phyloP scores from a whole-genome alignment of 1,140 invertebrate species.

The Bombus cullumanus region DNA sequence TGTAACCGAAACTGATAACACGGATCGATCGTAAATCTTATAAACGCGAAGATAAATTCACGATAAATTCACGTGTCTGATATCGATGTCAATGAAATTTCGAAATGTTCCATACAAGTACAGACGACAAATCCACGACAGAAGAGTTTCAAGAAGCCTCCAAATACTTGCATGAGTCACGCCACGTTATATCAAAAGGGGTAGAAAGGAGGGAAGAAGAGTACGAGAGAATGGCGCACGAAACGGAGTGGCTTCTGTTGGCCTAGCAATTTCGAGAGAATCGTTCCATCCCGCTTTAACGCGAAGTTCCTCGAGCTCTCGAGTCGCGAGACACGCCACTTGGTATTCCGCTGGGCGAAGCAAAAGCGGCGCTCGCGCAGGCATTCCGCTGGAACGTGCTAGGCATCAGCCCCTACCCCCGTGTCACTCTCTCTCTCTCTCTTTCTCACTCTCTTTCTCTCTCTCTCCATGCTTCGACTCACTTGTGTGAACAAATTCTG shows the following conservation, averaged over 20 bases:
- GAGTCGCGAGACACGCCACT: constrained; percentile 26
- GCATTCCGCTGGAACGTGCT: constrained; percentile 68
- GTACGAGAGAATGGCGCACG: not conserved
- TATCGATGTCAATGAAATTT: not conserved
- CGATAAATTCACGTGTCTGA: no score
- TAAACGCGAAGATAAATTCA: not conserved
- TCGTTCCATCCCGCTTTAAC: constrained; percentile 12
- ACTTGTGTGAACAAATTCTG: constrained; percentile 64
- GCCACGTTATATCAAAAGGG: not conserved
- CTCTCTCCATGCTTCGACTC: not conserved
- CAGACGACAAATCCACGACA: not conserved
- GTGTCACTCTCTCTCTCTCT: not conserved
- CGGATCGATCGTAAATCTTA: no score
- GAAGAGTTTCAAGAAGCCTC: not conserved
- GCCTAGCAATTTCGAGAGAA: constrained; percentile 12
- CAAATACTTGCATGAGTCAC: not conserved
- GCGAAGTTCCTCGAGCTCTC: not conserved
- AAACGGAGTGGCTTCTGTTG: not conserved
- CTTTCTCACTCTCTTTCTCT: not conserved
- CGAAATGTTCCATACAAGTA: not conserved
- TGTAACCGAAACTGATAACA: no score
- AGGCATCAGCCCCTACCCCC: constrained; percentile 43
- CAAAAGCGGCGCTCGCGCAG: constrained; percentile 62
- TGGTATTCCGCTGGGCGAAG: constrained; percentile 61
- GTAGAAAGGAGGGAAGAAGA: not conserved